Evolutionary conservation across 1,140 invertebrate species (phyloP).

Genomic region (Antheraea mylitta): DNA sequence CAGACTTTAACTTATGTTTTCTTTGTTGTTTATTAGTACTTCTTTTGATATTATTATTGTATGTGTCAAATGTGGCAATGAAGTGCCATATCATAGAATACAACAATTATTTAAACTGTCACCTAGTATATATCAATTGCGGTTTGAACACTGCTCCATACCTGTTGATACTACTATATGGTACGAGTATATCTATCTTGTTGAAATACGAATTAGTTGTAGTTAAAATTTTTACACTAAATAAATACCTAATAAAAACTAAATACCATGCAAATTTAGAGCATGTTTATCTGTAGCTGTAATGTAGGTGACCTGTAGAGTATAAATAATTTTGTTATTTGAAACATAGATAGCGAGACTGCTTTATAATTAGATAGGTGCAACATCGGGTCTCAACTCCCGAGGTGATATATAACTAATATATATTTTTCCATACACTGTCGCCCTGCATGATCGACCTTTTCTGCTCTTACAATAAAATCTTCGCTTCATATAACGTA

Average conservation of each 20-base stretch:
- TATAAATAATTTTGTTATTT: background rate
- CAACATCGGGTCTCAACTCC: background rate
- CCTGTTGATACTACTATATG: background rate
- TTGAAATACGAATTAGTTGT: background rate
- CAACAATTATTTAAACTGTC: too few relatives aligned
- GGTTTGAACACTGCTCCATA: background rate
- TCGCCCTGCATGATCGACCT: constrained; percentile 8
- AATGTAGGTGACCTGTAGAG: background rate
- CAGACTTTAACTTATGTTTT: too few relatives aligned
- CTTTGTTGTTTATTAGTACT: too few relatives aligned
- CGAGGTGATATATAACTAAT: background rate
- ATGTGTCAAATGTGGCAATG: too few relatives aligned
- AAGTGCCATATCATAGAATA: too few relatives aligned
- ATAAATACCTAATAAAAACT: too few relatives aligned
- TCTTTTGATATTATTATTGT: too few relatives aligned
- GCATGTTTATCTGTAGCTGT: constrained; percentile 2
- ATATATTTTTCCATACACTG: background rate
- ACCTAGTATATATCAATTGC: background rate
- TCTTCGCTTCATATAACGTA: constrained; percentile 33
- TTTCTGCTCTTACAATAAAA: constrained; percentile 38
- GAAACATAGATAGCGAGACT: background rate
- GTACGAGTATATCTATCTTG: background rate
- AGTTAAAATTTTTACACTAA: too few relatives aligned
- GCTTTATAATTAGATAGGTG: background rate
- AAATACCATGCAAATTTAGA: background rate